phyloP scores from a whole-genome alignment of 1,140 invertebrate species.

The Homarus americanus region DNA sequence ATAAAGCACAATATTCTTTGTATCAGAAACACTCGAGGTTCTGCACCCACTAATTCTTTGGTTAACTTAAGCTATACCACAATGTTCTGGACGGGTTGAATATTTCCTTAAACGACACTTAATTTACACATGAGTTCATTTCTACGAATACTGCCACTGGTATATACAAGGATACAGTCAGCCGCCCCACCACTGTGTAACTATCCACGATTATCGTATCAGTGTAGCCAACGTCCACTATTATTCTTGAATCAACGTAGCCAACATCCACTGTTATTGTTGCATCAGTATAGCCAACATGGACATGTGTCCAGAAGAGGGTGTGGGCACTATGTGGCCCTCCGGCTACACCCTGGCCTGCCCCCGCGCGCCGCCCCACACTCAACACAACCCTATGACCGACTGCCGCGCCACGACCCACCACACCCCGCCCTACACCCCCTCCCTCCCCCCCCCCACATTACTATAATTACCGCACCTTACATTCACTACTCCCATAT shows the following conservation, averaged over 20 bases:
- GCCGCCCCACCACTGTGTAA: not conserved
- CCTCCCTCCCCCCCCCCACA: slow-evolving; percentile 4
- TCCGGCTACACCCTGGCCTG: slow-evolving; percentile 10
- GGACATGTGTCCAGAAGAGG: not conserved
- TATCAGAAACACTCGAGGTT: no score
- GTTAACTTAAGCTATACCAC: no score
- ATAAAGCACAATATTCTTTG: no score
- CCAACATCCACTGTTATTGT: slow-evolving; percentile 2
- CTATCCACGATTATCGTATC: slow-evolving; percentile 1
- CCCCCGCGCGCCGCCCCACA: slow-evolving; percentile 36
- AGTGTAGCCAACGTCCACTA: not conserved
- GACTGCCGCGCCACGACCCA: slow-evolving; percentile 26
- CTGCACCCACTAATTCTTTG: no score
- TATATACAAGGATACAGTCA: no score
- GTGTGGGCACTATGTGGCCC: not conserved
- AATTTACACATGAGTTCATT: no score
- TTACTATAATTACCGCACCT: slow-evolving; percentile 41
- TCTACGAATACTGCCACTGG: no score
- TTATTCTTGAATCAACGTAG: not conserved
- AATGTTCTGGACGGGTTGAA: no score
- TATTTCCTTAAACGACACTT: no score
- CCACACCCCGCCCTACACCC: not conserved
- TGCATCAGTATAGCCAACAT: slow-evolving; percentile 2
- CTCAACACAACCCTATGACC: slow-evolving; percentile 33
- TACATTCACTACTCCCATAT: not conserved